phyloP scores from a whole-genome alignment of 2,888 invertebrate genomes.

The Hedychridium roseum region DNA sequence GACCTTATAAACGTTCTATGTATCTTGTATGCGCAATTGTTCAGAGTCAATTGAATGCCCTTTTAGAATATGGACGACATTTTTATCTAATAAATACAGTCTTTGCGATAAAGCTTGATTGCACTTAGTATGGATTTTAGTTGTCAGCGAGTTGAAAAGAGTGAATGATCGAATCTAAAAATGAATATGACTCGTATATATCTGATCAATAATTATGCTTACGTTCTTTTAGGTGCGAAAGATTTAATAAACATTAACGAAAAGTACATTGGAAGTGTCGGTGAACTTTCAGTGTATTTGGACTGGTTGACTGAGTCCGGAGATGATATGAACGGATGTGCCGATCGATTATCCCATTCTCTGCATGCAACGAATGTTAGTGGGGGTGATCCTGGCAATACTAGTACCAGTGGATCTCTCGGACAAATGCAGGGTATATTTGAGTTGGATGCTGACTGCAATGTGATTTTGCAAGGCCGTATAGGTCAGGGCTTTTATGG shows the following conservation, averaged over 20 bases:
- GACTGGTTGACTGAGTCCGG: slow-evolving; percentile 44
- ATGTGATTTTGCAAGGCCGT: slow-evolving; percentile 69
- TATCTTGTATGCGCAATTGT: too few relatives aligned
- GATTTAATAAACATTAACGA: slow-evolving; percentile 32
- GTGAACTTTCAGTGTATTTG: slow-evolving; percentile 45
- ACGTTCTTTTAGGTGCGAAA: slow-evolving; percentile 33
- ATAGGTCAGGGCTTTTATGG: slow-evolving; percentile 86
- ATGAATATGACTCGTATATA: too few relatives aligned
- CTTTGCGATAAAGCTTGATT: too few relatives aligned
- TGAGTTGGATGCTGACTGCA: slow-evolving; percentile 68
- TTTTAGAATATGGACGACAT: too few relatives aligned
- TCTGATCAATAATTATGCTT: too few relatives aligned
- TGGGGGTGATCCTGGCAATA: slow-evolving; percentile 21
- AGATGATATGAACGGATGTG: slow-evolving; percentile 18
- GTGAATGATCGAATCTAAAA: too few relatives aligned
- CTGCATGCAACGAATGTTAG: slow-evolving; percentile 15
- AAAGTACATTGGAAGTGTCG: slow-evolving; percentile 40
- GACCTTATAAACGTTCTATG: too few relatives aligned
- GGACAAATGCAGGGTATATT: slow-evolving; percentile 67
- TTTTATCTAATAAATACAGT: too few relatives aligned
- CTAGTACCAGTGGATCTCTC: slow-evolving; percentile 37
- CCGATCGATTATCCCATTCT: slow-evolving; percentile 17
- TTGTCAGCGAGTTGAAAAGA: too few relatives aligned
- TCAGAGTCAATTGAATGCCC: too few relatives aligned
- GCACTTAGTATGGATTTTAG: too few relatives aligned